Conservation (phyloP, 2,888 invertebrate genomes). For the Drosophila sordidapex region DNA sequence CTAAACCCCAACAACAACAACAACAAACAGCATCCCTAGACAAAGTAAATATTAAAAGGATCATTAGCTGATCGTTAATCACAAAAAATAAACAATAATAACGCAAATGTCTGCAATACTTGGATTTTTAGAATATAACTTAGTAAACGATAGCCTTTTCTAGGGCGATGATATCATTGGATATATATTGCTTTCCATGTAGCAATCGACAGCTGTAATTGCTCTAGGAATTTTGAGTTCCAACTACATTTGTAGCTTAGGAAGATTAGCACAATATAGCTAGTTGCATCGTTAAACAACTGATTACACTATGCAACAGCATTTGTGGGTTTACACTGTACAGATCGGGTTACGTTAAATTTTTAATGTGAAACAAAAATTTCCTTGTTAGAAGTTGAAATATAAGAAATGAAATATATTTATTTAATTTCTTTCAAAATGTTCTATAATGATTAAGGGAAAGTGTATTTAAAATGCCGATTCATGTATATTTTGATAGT, state of each 20-base stretch:
- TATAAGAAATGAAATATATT: background rate
- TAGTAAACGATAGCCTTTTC: background rate
- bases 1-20: constrained; percentile 36
- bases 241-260: background rate
- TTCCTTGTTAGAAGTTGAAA: background rate
- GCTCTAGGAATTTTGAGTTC: background rate
- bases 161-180: background rate
- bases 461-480: background rate
- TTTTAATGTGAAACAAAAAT: background rate
- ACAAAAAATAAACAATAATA: background rate
- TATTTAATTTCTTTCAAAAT: background rate
- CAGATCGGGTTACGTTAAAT: background rate
- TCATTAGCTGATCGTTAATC: constrained; percentile 62
- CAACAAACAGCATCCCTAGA: constrained; percentile 11
- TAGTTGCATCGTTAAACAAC: background rate
- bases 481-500: background rate
- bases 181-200: background rate
- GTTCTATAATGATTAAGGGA: background rate
- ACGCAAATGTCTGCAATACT: background rate
- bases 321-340: background rate
- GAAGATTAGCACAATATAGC: background rate
- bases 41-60: constrained; percentile 53
- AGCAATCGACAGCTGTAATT: background rate
- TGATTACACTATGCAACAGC: background rate
- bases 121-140: background rate